These are phyloP conservation scores for Coelogynopora nodosa DNA, from an alignment of 2,888 invertebrate genomes.

Conservation along the genomic window DNA sequence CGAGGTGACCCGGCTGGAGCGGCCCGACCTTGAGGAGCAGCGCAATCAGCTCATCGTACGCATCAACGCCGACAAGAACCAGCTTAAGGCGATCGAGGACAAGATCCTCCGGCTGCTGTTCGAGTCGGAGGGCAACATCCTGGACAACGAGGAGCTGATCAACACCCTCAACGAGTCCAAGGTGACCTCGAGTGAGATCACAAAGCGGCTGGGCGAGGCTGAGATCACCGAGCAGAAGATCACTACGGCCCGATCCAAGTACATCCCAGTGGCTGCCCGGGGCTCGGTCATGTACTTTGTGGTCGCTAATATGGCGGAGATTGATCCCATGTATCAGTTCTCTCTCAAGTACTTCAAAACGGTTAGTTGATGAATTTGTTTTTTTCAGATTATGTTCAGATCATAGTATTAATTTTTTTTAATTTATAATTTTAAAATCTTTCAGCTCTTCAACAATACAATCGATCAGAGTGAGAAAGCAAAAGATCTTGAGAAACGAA, in stretches of 20 bases:
- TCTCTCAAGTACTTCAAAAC: conserved; percentile 63
- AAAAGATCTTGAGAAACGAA: conserved; percentile 54
- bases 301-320: conserved; percentile 61
- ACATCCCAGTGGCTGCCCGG: conserved; percentile 60
- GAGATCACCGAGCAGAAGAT: conserved; percentile 62
- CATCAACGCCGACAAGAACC: conserved; percentile 62
- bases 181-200: conserved; percentile 61
- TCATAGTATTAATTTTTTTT: background rate
- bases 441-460: conserved; percentile 59
- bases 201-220: conserved; percentile 59
- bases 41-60: conserved; percentile 61
- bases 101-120: conserved; percentile 62
- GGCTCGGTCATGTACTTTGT: conserved; percentile 64
- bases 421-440: conserved; percentile 3
- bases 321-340: conserved; percentile 63
- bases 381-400: background rate
- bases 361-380: conserved; percentile 53
- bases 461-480: conserved; percentile 58
- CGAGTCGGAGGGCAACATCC: conserved; percentile 62
- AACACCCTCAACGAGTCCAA: conserved; percentile 63
- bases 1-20: conserved; percentile 66
- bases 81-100: conserved; percentile 62
- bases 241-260: conserved; percentile 59
- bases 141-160: conserved; percentile 62
- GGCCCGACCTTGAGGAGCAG: conserved; percentile 63